These are phyloP conservation scores for Asarcornis scutulata DNA, from an alignment of 2,113 vertebrate species.

Conservation along the genomic window DNA sequence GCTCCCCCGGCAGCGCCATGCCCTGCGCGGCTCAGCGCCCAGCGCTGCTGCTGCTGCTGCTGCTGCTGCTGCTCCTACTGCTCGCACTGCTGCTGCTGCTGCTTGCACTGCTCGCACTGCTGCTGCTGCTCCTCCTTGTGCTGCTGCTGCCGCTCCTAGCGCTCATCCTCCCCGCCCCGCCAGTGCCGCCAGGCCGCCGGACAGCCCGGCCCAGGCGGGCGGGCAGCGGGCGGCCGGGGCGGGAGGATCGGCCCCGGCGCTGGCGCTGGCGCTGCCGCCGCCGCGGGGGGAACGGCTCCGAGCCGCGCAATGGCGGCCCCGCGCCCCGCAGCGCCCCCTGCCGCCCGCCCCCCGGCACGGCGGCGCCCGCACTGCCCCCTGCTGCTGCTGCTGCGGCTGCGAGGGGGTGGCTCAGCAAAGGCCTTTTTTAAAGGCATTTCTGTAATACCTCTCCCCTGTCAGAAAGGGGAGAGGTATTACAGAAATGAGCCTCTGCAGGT, in stretches of 20 bases:
- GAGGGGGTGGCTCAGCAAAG: too few species aligned
- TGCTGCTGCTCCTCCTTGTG: neutral
- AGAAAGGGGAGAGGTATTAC: neutral
- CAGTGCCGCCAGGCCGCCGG: constrained; percentile 18
- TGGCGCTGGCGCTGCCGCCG: neutral
- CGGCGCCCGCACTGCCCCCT: neutral
- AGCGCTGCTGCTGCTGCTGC: neutral
- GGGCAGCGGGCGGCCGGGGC: neutral
- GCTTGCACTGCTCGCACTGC: neutral
- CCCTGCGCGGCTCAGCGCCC: neutral
- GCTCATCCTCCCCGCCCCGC: constrained; percentile 41
- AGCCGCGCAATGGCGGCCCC: constrained; percentile 50
- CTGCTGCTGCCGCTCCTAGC: neutral
- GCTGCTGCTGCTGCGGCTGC: neutral
- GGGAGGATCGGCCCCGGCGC: constrained; percentile 19
- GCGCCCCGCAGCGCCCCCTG: constrained; percentile 21
- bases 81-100: neutral
- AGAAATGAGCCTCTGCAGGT: neutral
- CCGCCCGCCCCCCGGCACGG: neutral
- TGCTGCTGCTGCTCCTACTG: neutral
- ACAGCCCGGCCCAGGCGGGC: neutral
- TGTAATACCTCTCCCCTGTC: neutral
- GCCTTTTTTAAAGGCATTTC: too few species aligned
- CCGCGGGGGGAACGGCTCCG: constrained; percentile 31
- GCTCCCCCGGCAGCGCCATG: constrained; percentile 7